phyloP scores from a whole-genome alignment of 2,888 invertebrate genomes.

The Pteria penguin region DNA sequence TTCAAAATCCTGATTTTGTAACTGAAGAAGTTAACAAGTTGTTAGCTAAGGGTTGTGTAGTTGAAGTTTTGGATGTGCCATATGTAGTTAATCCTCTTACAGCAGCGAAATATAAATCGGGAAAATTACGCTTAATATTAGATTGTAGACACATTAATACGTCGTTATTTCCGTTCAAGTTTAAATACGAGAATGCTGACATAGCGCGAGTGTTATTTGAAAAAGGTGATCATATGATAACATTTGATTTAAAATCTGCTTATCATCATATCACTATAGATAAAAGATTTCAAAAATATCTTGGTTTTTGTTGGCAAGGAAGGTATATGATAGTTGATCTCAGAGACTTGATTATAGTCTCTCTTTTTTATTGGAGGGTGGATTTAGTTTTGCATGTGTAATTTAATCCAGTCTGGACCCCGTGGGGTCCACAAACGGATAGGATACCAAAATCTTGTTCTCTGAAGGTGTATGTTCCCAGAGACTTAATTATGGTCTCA shows the following conservation, averaged over 20 bases:
- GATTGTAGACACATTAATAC: slow-evolving; percentile 42
- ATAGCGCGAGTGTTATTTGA: slow-evolving; percentile 21
- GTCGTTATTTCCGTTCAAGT: slow-evolving; percentile 34
- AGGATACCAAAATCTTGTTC: too few species aligned
- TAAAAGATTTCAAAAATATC: not conserved
- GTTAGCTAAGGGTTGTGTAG: slow-evolving; percentile 25
- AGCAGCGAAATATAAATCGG: slow-evolving; percentile 22
- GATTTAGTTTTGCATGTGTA: too few species aligned
- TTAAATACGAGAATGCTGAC: slow-evolving; percentile 28
- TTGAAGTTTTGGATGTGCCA: slow-evolving; percentile 4
- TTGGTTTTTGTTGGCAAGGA: slow-evolving; percentile 6
- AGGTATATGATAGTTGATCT: too few species aligned
- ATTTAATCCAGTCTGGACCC: too few species aligned
- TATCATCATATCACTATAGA: slow-evolving; percentile 20
- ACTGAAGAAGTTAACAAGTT: slow-evolving; percentile 9
- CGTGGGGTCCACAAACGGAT: too few species aligned
- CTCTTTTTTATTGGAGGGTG: too few species aligned
- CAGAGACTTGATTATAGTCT: too few species aligned
- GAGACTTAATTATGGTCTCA: too few species aligned
- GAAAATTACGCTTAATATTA: slow-evolving; percentile 30
- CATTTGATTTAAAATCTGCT: slow-evolving; percentile 24
- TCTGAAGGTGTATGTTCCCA: too few species aligned
- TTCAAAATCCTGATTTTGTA: slow-evolving; percentile 6
- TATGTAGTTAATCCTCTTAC: slow-evolving; percentile 37
- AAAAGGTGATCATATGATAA: slow-evolving; percentile 17